Percentiles rank a stretch among this genome's conserved stretches.
Conservation (phyloP, 2,113 vertebrate species). For the Bombycilla garrulus region DNA sequence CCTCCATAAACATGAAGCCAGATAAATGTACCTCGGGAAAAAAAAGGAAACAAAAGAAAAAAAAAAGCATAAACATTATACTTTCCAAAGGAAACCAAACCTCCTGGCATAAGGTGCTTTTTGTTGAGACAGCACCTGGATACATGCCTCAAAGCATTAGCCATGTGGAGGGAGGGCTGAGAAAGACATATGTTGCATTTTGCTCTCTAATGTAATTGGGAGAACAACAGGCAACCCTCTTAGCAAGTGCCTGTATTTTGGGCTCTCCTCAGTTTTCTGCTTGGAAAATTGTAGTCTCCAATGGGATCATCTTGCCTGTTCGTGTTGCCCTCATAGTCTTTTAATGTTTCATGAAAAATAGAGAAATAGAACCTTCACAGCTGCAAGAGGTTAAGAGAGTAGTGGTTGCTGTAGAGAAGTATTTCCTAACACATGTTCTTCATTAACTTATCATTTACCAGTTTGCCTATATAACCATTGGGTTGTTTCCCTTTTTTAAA, state of each 20-base stretch:
- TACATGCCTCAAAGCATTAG: conserved; percentile 24
- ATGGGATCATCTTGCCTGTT: conserved; percentile 24
- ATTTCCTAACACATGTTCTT: conserved; percentile 36
- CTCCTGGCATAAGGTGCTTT: conserved; percentile 35
- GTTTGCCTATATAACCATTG: conserved; percentile 29
- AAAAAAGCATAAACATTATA: background rate
- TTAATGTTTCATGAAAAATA: conserved; percentile 50
- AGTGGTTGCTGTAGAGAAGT: conserved; percentile 19
- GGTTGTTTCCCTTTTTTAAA: conserved; percentile 10
- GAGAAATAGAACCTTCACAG: conserved; percentile 47
- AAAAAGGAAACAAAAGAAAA: background rate
- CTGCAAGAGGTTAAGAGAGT: conserved; percentile 40
- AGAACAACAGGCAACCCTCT: conserved; percentile 36
- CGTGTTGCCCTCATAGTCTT: background rate
- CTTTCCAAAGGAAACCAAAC: conserved; percentile 63
- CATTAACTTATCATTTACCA: conserved; percentile 50
- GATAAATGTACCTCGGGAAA: background rate
- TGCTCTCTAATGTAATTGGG: conserved; percentile 43
- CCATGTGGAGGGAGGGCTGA: conserved; percentile 14
- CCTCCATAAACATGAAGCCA: background rate
- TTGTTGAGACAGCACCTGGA: conserved; percentile 59
- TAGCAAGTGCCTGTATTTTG: conserved; percentile 38
- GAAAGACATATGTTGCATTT: conserved; percentile 44
- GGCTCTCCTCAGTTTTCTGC: conserved; percentile 16
- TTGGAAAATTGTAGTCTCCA: conserved; percentile 23